These are phyloP conservation scores for Cataglyphis rosenhaueri DNA, from an alignment of 2,888 invertebrate genomes.

Conservation along the genomic window DNA sequence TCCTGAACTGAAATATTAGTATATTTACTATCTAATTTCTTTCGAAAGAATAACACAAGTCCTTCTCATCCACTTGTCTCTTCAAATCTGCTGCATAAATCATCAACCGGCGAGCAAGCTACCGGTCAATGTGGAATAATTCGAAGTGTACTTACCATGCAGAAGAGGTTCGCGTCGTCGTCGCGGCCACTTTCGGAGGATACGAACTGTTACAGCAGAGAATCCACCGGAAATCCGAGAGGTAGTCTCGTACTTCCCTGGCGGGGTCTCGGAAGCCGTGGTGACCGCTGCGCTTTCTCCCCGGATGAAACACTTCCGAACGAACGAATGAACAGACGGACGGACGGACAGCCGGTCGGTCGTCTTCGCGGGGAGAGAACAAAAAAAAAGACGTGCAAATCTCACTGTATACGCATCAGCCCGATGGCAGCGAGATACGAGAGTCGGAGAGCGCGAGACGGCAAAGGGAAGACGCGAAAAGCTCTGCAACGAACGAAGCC, in stretches of 20 bases:
- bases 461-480: background rate
- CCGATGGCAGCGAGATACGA: background rate
- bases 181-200: conserved; percentile 63
- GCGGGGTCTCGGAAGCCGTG: background rate
- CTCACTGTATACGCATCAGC: conserved; percentile 24
- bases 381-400: conserved; percentile 28
- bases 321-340: conserved; percentile 14
- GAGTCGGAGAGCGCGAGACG: background rate
- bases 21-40: background rate
- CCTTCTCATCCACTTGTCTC: background rate
- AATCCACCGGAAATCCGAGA: conserved; percentile 67
- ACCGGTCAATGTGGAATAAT: conserved; percentile 15
- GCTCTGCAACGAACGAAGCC: conserved; percentile 40
- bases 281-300: conserved; percentile 22
- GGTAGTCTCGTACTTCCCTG: conserved; percentile 3
- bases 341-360: background rate
- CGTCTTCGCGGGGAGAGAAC: background rate
- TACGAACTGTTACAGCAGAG: conserved; percentile 49
- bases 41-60: background rate
- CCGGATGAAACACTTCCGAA: conserved; percentile 52
- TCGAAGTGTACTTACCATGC: conserved; percentile 68
- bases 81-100: background rate
- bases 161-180: conserved; percentile 68
- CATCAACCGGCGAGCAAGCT: background rate
- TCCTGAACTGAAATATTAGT: background rate